phyloP scores from a whole-genome alignment of 2,888 invertebrate species.

The Clistopyga incitator region DNA sequence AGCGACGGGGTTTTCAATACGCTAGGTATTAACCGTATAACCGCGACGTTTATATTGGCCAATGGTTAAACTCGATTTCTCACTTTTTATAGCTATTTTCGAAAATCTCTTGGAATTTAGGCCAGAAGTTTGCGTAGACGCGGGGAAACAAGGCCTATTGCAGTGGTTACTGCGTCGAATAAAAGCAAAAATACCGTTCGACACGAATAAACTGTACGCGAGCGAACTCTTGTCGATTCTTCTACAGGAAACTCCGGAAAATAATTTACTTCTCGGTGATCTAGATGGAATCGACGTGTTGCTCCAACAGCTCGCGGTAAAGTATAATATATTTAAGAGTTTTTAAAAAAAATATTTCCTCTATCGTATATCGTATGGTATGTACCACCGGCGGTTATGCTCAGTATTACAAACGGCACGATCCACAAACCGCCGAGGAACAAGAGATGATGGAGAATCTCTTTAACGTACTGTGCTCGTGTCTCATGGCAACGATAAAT shows the following conservation, averaged over 20 bases:
- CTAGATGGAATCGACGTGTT: slow-evolving; percentile 98
- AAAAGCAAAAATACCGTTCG: slow-evolving; percentile 95
- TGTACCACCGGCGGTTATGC: too few relatives aligned
- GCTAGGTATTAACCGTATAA: slow-evolving; percentile 86
- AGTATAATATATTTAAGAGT: slow-evolving; percentile 62
- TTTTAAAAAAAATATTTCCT: too few relatives aligned
- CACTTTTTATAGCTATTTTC: slow-evolving; percentile 90
- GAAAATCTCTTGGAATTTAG: slow-evolving; percentile 98
- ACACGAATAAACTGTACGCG: slow-evolving; percentile 97
- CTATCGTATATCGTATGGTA: too few relatives aligned
- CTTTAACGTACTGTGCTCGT: slow-evolving; percentile 97
- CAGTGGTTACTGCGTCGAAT: slow-evolving; percentile 96
- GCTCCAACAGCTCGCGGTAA: slow-evolving; percentile 96
- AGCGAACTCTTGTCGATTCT: slow-evolving; percentile 98
- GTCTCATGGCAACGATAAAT: slow-evolving; percentile 94
- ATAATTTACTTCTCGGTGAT: slow-evolving; percentile 93
- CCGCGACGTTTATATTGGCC: too few relatives aligned
- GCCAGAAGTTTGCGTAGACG: slow-evolving; percentile 93
- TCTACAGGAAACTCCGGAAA: slow-evolving; percentile 94
- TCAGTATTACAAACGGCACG: slow-evolving; percentile 97
- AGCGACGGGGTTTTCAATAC: slow-evolving; percentile 98
- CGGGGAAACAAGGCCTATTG: slow-evolving; percentile 95
- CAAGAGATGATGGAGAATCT: slow-evolving; percentile 99
- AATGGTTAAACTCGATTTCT: too few relatives aligned
- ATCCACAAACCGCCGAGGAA: slow-evolving; percentile 96